phyloP scores from a whole-genome alignment of 2,797 vertebrate species.

The Melanotaenia pygmaea region DNA sequence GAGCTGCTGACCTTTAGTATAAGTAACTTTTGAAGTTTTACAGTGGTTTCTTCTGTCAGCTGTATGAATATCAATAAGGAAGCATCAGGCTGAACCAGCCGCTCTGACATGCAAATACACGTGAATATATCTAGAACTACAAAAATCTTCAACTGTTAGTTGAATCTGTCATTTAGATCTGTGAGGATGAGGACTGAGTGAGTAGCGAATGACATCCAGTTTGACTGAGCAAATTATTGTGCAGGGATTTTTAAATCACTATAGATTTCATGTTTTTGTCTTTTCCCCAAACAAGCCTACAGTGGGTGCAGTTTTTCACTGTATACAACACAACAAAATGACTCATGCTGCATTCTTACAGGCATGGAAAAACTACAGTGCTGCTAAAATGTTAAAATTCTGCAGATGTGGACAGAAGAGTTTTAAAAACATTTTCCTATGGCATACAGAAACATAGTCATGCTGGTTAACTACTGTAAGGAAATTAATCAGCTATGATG shows the following conservation, averaged over 20 bases:
- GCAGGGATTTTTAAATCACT: background rate
- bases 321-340: constrained; percentile 17
- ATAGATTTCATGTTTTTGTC: background rate
- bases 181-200: background rate
- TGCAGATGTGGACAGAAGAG: background rate
- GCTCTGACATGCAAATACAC: constrained; percentile 11
- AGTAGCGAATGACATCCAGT: background rate
- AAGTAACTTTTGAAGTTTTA: constrained; percentile 67
- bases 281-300: background rate
- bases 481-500: constrained; percentile 22
- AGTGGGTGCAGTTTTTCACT: constrained; percentile 2
- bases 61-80: constrained; percentile 42
- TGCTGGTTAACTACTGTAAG: constrained; percentile 17
- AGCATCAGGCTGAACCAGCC: constrained; percentile 24
- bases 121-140: background rate
- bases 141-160: constrained; percentile 1
- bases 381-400: constrained; percentile 21
- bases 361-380: constrained; percentile 17
- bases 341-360: constrained; percentile 25
- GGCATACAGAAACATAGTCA: constrained; percentile 30
- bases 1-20: constrained; percentile 47
- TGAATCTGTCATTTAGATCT: background rate
- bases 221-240: background rate
- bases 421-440: constrained; percentile 18
- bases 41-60: constrained; percentile 56